These are phyloP conservation scores for Planiliza haematocheilus DNA, from an alignment of 2,113 vertebrate species.

Conservation along the genomic window DNA sequence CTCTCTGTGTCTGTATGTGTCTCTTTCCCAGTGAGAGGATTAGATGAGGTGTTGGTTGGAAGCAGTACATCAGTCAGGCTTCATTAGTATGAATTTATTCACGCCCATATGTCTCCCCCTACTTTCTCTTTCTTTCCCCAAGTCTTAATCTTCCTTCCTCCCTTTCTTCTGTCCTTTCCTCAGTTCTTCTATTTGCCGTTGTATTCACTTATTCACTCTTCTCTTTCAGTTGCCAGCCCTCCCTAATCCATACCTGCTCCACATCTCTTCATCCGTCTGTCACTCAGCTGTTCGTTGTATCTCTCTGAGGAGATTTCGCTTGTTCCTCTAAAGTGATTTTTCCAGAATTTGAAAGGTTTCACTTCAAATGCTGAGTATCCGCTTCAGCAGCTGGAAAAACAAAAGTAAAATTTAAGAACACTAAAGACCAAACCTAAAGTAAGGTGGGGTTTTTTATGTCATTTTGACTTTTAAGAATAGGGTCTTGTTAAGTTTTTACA, in stretches of 20 bases:
- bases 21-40: conserved; percentile 76
- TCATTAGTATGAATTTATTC: conserved; percentile 86
- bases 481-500: background rate
- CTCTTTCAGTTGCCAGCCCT: background rate
- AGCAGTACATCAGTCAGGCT: conserved; percentile 79
- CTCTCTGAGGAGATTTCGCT: conserved; percentile 42
- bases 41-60: conserved; percentile 83
- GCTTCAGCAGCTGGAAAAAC: background rate
- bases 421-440: conserved; percentile 4
- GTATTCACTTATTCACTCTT: background rate
- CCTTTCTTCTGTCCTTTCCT: conserved; percentile 40
- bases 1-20: conserved; percentile 48
- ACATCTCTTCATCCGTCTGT: conserved; percentile 40
- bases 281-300: conserved; percentile 40
- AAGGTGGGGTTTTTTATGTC: conserved; percentile 13
- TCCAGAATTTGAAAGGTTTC: conserved; percentile 47
- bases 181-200: conserved; percentile 29
- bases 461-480: background rate
- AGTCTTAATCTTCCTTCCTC: conserved; percentile 33
- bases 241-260: conserved; percentile 38
- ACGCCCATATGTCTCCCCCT: conserved; percentile 77
- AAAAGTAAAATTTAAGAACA: conserved; percentile 24
- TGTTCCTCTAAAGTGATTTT: conserved; percentile 62
- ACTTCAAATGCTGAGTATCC: conserved; percentile 34
- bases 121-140: conserved; percentile 40